These are phyloP conservation scores for Lucilia sericata DNA, from an alignment of 1,140 invertebrate genomes.

Conservation along the genomic window DNA sequence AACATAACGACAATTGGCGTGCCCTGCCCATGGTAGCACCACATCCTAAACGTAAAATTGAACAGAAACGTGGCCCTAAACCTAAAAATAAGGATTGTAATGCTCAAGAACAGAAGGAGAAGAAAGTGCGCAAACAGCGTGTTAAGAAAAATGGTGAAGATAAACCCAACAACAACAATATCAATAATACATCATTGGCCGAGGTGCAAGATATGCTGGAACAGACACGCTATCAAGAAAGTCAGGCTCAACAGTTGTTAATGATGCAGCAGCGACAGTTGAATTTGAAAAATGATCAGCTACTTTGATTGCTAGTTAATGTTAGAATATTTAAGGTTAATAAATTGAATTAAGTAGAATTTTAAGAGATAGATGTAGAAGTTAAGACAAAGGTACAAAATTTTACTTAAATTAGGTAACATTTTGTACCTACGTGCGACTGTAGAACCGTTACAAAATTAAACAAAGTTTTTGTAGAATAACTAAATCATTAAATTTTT, in stretches of 20 bases:
- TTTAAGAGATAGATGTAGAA: neutral
- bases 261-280: constrained; percentile 49
- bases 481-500: too few relatives aligned
- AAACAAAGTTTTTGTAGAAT: too few relatives aligned
- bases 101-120: constrained; percentile 21
- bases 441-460: too few relatives aligned
- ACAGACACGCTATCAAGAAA: constrained; percentile 33
- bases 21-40: constrained; percentile 60
- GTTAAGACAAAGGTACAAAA: too few relatives aligned
- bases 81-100: constrained; percentile 55
- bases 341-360: neutral
- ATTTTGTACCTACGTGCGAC: too few relatives aligned
- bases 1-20: constrained; percentile 62
- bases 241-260: constrained; percentile 49
- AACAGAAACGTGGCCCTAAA: constrained; percentile 61
- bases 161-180: neutral
- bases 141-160: constrained; percentile 48
- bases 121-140: constrained; percentile 54
- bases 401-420: too few relatives aligned
- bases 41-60: constrained; percentile 62
- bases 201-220: constrained; percentile 42
- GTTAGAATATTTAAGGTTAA: neutral
- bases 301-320: constrained; percentile 19
- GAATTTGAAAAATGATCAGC: constrained; percentile 36
- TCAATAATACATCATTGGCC: neutral